These are phyloP conservation scores for Gymnoscopelus microlampas DNA, from an alignment of 2,797 vertebrate species.

Conservation along the genomic window DNA sequence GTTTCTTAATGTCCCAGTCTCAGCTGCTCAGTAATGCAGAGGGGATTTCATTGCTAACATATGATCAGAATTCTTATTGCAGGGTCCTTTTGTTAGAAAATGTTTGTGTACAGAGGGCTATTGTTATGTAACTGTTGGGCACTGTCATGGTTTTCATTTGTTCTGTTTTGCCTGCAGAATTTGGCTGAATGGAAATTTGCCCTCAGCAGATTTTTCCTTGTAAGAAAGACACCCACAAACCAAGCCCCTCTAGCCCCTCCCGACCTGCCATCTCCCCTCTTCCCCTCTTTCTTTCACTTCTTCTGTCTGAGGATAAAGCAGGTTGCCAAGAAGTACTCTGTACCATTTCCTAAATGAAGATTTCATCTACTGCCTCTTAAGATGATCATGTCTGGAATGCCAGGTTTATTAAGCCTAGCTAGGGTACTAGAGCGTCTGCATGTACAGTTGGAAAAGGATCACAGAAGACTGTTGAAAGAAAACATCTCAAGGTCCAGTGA, in stretches of 20 bases:
- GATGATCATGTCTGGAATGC: constrained; percentile 51
- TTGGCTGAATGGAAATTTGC: constrained; percentile 52
- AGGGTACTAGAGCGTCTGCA: constrained; percentile 9
- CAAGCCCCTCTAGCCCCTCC: constrained; percentile 11
- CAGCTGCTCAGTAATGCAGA: background rate
- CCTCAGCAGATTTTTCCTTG: constrained; percentile 49
- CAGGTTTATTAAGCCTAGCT: constrained; percentile 34
- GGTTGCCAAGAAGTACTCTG: constrained; percentile 52
- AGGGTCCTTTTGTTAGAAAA: background rate
- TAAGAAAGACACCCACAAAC: constrained; percentile 26
- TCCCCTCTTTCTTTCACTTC: constrained; percentile 20
- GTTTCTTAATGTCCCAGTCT: constrained; percentile 22
- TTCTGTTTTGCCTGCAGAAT: constrained; percentile 32
- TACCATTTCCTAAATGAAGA: constrained; percentile 63
- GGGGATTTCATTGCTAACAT: background rate
- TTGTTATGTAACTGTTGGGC: constrained; percentile 49
- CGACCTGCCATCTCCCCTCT: constrained; percentile 10
- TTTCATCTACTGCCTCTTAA: constrained; percentile 51
- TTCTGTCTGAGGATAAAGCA: constrained; percentile 50
- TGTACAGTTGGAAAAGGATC: constrained; percentile 9
- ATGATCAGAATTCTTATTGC: constrained; percentile 1
- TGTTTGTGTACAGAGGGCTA: constrained; percentile 13
- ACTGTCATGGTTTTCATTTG: constrained; percentile 34
- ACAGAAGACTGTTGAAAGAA: background rate
- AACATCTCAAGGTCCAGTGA: background rate